Evolutionary conservation across 2,113 vertebrate species (phyloP).

Genomic region (Grus americana): DNA sequence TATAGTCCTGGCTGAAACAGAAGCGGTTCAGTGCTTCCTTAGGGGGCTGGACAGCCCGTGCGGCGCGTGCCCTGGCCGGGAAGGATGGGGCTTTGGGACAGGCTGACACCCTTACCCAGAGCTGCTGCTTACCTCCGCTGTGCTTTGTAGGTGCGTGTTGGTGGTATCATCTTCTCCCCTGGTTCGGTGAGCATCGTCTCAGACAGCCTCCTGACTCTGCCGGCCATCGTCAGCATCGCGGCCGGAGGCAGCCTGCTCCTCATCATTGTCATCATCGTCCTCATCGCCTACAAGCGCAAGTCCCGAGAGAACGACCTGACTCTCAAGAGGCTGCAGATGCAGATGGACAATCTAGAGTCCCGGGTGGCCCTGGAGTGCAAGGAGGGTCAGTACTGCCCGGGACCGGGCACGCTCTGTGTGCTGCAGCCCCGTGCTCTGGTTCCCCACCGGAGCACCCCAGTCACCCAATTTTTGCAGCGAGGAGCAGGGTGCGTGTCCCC

Average conservation of each 20-base stretch:
- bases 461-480: accelerated
- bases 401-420: accelerated
- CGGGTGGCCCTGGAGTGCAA: constrained; percentile 97
- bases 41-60: not conserved
- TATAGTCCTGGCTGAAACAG: not conserved
- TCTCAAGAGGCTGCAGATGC: constrained; percentile 97
- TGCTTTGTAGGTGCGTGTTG: constrained; percentile 88
- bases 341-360: constrained; percentile 99
- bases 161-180: constrained; percentile 90
- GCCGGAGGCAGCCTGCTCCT: constrained; percentile 94
- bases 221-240: constrained; percentile 94
- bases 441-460: no score
- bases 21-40: accelerated
- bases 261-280: constrained; percentile 96
- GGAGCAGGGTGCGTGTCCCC: not conserved
- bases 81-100: not conserved
- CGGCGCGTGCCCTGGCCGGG: accelerated
- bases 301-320: constrained; percentile 97
- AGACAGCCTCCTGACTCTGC: constrained; percentile 94
- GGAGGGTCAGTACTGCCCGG: constrained; percentile 78
- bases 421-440: accelerated
- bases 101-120: not conserved
- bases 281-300: constrained; percentile 98
- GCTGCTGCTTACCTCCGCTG: not conserved
- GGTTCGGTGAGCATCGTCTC: constrained; percentile 90